phyloP scores from a whole-genome alignment of 2,888 invertebrate species.

The Perizoma flavofasciatum region DNA sequence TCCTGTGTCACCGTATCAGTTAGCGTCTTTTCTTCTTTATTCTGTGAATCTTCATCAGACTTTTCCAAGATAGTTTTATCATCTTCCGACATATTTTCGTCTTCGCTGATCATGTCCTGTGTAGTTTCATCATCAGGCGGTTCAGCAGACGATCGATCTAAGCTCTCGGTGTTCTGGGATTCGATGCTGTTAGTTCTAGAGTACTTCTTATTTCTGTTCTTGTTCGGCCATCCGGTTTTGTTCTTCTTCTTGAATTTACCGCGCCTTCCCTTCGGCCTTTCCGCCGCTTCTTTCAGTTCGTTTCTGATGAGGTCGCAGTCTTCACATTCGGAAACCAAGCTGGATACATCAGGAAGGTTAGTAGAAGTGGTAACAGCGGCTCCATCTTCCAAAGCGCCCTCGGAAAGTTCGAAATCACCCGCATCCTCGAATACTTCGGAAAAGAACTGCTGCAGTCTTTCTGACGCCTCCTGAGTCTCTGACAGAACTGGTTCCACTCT shows the following conservation, averaged over 20 bases:
- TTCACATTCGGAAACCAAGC: constrained; percentile 73
- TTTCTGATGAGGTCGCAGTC: constrained; percentile 71
- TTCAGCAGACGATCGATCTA: constrained; percentile 65
- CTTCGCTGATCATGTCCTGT: constrained; percentile 63
- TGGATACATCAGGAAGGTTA: constrained; percentile 72
- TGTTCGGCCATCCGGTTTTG: constrained; percentile 92
- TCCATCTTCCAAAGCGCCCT: constrained; percentile 68
- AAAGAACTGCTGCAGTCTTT: constrained; percentile 71
- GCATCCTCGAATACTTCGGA: constrained; percentile 75
- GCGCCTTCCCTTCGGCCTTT: constrained; percentile 58
- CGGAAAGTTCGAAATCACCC: constrained; percentile 76
- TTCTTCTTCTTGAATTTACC: constrained; percentile 88
- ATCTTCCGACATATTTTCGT: constrained; percentile 59
- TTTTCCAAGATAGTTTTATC: constrained; percentile 45
- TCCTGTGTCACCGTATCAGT: constrained; percentile 41
- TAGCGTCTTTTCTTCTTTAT: constrained; percentile 33
- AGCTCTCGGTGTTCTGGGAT: constrained; percentile 56
- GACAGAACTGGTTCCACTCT: constrained; percentile 62
- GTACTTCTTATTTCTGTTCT: constrained; percentile 71
- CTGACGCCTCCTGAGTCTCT: constrained; percentile 66
- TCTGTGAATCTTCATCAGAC: constrained; percentile 46
- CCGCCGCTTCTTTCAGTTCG: constrained; percentile 59
- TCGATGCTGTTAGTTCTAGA: constrained; percentile 61
- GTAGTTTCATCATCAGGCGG: constrained; percentile 64
- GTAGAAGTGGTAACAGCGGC: constrained; percentile 62